Evolutionary conservation across 2,797 vertebrate species (phyloP).

Genomic region (Petrocephalus sullivani): DNA sequence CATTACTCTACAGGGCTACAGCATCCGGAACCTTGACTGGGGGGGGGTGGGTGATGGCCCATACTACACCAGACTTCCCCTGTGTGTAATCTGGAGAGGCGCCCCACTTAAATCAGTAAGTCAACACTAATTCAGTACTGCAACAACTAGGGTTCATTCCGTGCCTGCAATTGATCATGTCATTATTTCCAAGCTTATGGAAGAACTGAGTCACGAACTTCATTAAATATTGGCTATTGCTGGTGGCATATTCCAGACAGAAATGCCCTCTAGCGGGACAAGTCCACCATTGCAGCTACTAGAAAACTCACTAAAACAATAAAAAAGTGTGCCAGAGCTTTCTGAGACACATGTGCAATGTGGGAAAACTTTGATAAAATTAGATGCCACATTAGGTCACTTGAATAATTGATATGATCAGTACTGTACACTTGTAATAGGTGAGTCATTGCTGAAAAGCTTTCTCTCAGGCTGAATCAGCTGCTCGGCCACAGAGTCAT

Average conservation of each 20-base stretch:
- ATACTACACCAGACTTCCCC: not conserved
- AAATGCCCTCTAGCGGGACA: not conserved
- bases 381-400: not conserved
- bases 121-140: not conserved
- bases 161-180: not conserved
- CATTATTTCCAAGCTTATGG: not conserved
- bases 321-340: not conserved
- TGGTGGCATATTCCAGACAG: not conserved
- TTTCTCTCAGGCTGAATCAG: not conserved
- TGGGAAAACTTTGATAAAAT: not conserved
- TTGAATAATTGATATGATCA: not conserved
- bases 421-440: not conserved
- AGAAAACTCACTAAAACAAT: not conserved
- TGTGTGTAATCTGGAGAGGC: not conserved
- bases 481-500: not conserved
- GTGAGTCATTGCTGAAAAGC: not conserved
- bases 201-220: not conserved
- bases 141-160: not conserved
- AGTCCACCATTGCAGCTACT: not conserved
- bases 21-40: not conserved
- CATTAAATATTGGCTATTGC: not conserved
- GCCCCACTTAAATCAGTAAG: not conserved
- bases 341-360: not conserved
- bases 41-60: not conserved
- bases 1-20: not conserved